Conservation (phyloP, 2,797 vertebrate species). For the Lagocephalus sceleratus region DNA sequence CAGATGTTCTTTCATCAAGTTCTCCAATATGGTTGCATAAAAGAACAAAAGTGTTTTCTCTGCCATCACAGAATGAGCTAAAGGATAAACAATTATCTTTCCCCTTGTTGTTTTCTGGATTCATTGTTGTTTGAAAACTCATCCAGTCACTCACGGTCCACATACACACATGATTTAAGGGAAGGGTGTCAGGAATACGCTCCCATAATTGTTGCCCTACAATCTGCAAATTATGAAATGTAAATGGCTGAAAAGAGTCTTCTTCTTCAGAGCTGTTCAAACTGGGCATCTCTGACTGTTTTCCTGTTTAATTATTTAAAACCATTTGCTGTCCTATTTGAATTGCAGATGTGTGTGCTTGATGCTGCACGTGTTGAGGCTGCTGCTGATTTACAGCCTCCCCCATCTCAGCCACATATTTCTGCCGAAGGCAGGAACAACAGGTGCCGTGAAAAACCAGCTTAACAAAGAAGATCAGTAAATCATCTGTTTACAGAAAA, state of each 20-base stretch:
- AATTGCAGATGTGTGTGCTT: constrained; percentile 47
- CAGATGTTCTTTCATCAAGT: constrained; percentile 66
- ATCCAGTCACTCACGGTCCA: too few relatives aligned
- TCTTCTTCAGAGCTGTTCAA: constrained; percentile 20
- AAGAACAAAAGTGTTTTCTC: neutral
- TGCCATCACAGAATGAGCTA: too few relatives aligned
- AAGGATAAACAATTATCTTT: too few relatives aligned
- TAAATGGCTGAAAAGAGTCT: too few relatives aligned
- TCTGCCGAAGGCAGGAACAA: constrained; percentile 25
- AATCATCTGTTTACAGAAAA: constrained; percentile 54
- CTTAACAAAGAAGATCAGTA: constrained; percentile 49
- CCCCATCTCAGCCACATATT: constrained; percentile 6
- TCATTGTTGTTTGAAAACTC: too few relatives aligned
- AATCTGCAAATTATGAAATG: too few relatives aligned
- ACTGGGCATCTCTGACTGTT: constrained; percentile 39
- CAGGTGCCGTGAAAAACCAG: constrained; percentile 31
- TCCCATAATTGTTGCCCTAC: too few relatives aligned
- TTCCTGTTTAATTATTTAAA: constrained; percentile 60
- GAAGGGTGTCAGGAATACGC: too few relatives aligned
- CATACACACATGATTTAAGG: too few relatives aligned
- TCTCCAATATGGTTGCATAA: constrained; percentile 27
- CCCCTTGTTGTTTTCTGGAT: too few relatives aligned
- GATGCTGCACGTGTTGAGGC: constrained; percentile 13
- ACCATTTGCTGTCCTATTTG: constrained; percentile 43
- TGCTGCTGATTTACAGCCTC: constrained; percentile 12